Evolutionary conservation across 2,888 invertebrate genomes (phyloP), one percentile per base, ranked within the genome.

Genomic region (Dioctria rufipes): DNA sequence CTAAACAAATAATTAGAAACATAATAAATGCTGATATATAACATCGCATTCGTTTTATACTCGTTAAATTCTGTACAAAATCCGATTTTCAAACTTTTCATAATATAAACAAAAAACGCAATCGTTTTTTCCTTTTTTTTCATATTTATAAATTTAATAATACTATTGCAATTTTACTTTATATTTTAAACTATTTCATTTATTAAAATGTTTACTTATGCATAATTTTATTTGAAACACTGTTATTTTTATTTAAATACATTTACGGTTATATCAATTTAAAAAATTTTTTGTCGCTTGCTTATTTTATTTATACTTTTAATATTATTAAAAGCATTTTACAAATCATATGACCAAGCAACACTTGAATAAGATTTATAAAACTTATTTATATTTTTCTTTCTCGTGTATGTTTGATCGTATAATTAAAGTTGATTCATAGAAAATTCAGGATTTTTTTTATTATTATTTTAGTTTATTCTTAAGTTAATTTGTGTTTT

Each of bases 161-260:
- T 46, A 25, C 46, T 67, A 67, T 46, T 67, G 43, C 46, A 67
- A 13, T 66, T 65, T 66, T 37, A 61, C n/a, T 11, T 25, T 61
- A 61, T 61, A 25, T 39, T 61, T 39, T 61, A 61, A 39, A 54
- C 54, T 54, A 54, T 54, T 54, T 61, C 25, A 61, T 66, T 66
- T 67, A 67, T n/a, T 43, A 67, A 67, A 67, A 67, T 54, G 42
- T 67, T 67, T 67, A 67, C 67, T 46, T 67, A 46, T 46, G 67
- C 46, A 37, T 67, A 67, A 67, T 49, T 67, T 67, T 67, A 67
- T n/a, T 49, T 67, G 43, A 67, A 46, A 67, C 67, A 49, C 46
- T 67, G 61, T 61, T 61, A 37, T 37, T 61, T 61, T 67, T 40
- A 46, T 46, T 25, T 46, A n/a, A 67, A 46, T 46, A 49, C 67